Evolutionary conservation across 2,888 invertebrate species (phyloP).

Genomic region (Campoplex capitator): DNA sequence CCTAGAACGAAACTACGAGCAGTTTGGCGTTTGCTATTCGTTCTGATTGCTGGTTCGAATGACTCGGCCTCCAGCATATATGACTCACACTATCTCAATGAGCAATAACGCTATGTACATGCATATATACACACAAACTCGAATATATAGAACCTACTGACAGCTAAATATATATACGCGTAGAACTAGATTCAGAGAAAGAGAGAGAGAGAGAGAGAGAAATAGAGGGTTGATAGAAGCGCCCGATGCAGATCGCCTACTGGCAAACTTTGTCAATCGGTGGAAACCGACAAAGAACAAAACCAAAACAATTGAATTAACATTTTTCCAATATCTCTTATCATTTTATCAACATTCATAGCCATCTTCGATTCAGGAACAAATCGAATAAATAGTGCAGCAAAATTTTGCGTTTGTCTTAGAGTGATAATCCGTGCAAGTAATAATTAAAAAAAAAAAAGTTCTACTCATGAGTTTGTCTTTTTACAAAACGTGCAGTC

Average conservation of each 20-base stretch:
- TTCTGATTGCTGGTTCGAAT: conserved; percentile 75
- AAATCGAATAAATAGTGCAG: neutral
- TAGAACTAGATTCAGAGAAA: neutral
- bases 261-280: conserved; percentile 33
- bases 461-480: too few species aligned
- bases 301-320: conserved; percentile 7
- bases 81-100: conserved; percentile 45
- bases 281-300: conserved; percentile 8
- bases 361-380: neutral
- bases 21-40: conserved; percentile 66
- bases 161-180: neutral
- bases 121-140: neutral
- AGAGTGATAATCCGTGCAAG: neutral
- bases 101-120: conserved; percentile 10
- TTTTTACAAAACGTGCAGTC: neutral
- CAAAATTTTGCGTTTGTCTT: neutral
- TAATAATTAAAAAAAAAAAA: neutral
- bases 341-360: neutral
- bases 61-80: conserved; percentile 66
- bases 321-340: neutral
- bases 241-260: neutral
- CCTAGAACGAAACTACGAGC: conserved; percentile 54
- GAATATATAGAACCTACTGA: neutral
- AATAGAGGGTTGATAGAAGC: neutral
- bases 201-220: neutral